A percentile compares a stretch with the other conserved stretches of the same genome.
phyloP scores from a whole-genome alignment of 1,140 invertebrate genomes.

The Bactericera cockerelli region DNA sequence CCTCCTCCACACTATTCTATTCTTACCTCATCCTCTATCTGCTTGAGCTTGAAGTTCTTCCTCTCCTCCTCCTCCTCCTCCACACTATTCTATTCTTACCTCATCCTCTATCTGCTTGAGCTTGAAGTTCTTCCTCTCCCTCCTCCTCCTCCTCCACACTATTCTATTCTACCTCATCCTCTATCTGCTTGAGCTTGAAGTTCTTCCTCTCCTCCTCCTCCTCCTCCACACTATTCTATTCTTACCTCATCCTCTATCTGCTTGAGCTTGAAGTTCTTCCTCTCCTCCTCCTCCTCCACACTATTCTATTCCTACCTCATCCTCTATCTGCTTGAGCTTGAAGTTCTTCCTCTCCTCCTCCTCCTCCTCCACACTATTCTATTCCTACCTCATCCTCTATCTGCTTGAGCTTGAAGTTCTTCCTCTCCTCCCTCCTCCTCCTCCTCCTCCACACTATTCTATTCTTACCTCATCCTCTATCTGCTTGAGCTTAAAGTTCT shows the following conservation, averaged over 20 bases:
- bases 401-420: constrained; percentile 37
- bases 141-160: too few relatives aligned
- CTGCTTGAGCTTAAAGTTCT: constrained; percentile 37
- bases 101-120: too few relatives aligned
- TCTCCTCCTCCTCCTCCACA: too few relatives aligned
- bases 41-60: constrained; percentile 32
- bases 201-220: constrained; percentile 33
- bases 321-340: constrained; percentile 44
- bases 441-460: too few relatives aligned
- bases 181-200: constrained; percentile 41
- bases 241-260: too few relatives aligned
- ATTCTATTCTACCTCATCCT: constrained; percentile 46
- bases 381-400: constrained; percentile 40
- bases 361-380: too few relatives aligned
- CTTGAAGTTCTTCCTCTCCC: too few relatives aligned
- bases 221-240: too few relatives aligned
- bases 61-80: constrained; percentile 38
- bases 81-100: too few relatives aligned
- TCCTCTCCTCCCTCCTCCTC: constrained; percentile 45
- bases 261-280: too few relatives aligned
- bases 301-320: constrained; percentile 35
- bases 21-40: constrained; percentile 44
- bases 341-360: constrained; percentile 29
- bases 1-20: too few relatives aligned
- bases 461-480: constrained; percentile 40